A percentile compares a stretch with the other conserved stretches of the same genome.
Evolutionary conservation across 1,140 invertebrate genomes (phyloP).

Genomic region (Cydia amplana): DNA sequence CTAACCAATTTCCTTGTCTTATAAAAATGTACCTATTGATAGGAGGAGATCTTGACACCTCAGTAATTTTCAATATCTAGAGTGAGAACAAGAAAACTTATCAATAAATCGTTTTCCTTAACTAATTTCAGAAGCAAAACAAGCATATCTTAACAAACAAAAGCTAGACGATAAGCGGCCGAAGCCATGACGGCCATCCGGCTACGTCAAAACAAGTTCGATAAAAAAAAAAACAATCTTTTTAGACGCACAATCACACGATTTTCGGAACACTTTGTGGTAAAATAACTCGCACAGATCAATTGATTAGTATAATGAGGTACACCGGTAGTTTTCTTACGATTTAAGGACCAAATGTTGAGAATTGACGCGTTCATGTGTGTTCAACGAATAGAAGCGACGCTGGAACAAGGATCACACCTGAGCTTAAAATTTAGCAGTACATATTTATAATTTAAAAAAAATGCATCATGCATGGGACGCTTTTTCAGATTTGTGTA

Average conservation of each 20-base stretch:
- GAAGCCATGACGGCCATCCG: not conserved
- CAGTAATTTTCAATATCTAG: not conserved
- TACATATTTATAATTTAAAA: too few species aligned
- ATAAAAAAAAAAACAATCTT: not conserved
- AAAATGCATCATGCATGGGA: too few species aligned
- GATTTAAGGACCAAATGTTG: conserved; percentile 2
- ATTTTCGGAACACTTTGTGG: conserved; percentile 62
- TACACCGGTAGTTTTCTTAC: conserved; percentile 21
- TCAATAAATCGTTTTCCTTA: not conserved
- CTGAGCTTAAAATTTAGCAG: too few species aligned
- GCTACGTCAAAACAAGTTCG: not conserved
- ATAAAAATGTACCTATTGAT: not conserved
- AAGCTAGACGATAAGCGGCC: conserved; percentile 13
- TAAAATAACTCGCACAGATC: conserved; percentile 33
- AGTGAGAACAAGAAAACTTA: not conserved
- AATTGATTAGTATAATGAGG: conserved; percentile 6
- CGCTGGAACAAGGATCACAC: not conserved
- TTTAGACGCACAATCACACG: conserved; percentile 5
- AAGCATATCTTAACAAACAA: conserved; percentile 18
- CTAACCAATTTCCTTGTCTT: not conserved
- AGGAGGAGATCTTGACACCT: not conserved
- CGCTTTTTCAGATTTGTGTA: too few species aligned
- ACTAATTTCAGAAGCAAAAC: conserved; percentile 24
- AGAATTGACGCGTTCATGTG: conserved; percentile 20
- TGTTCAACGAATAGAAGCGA: not conserved